Evolutionary conservation across 2,797 vertebrate species (phyloP), one percentile per base, ranked within the genome.

Genomic region (Alosa sapidissima): DNA sequence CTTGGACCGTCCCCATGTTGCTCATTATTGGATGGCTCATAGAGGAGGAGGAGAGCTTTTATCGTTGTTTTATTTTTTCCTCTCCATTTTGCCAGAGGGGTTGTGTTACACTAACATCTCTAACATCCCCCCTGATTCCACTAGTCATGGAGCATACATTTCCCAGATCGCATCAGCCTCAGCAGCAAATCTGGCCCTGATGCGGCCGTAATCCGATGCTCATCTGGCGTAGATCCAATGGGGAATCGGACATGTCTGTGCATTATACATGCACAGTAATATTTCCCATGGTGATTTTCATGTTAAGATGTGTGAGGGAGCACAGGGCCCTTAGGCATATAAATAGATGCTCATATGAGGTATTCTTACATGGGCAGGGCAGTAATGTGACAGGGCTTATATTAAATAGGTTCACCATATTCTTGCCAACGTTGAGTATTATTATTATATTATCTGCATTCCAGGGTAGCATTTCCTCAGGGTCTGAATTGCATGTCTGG

Each of bases 81-180:
- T 45, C 36, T 75, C 68, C 16, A 16, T 75, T 11, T 45, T 19
- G 68, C 68, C 68, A 75, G 68, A 75, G 68, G 68, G 68, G 68
- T 14, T 75, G 33, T 75, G 33, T 75, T 45, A 45, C 14, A 4
- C 68, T 75, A 75, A 75, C 68, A 75, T 75, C 68, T 16, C 36
- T 45, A 75, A 75, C 68, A 75, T 75, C 36, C 41, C 68, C 36
- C 68, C 68, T 1, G 36, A 75, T 75, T 45, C 68, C 68, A 45
- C 68, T 45, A 5, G 58, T 62, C 36, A 19, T 36, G 68, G 36
- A 45, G 13, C 68, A 75, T 75, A 36, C 36, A 16, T 75, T 75
- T 75, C 68, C 36, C 68, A 75, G 33, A 75, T 75, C 36, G 4
- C 36, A 75, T 75, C 68, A 75, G 68, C 68, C 62, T 33, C 28